A percentile compares a stretch with the other conserved stretches of the same genome.
Conservation (phyloP, 1,140 invertebrate genomes). For the Oscheius sp. region DNA sequence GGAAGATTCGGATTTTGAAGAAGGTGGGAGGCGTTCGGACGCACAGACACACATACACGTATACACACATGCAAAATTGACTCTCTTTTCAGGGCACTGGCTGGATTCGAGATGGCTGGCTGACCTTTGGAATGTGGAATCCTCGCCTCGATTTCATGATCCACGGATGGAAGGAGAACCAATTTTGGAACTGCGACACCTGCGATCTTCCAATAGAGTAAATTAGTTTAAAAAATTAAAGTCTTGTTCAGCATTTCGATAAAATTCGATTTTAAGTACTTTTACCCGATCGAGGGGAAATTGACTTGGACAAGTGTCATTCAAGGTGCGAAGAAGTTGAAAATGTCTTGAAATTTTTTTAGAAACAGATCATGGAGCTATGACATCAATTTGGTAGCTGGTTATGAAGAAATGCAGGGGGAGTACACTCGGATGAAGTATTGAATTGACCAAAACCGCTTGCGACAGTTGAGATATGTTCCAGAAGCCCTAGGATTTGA, state of each 20-base stretch:
- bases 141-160: conserved; percentile 33
- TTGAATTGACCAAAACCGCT: too few species aligned
- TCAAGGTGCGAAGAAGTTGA: not conserved
- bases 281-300: not conserved
- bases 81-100: conserved; percentile 28
- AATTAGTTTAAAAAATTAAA: not conserved
- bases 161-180: conserved; percentile 30
- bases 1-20: conserved; percentile 17
- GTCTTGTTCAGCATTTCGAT: not conserved
- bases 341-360: not conserved
- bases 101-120: conserved; percentile 36
- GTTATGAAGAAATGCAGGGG: not conserved
- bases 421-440: too few species aligned
- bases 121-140: conserved; percentile 24
- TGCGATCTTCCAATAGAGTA: conserved; percentile 2
- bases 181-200: not conserved
- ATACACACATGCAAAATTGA: not conserved
- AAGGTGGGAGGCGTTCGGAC: not conserved
- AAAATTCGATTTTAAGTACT: not conserved
- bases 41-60: not conserved
- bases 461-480: too few species aligned
- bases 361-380: not conserved
- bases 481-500: too few species aligned
- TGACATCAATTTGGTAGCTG: not conserved
- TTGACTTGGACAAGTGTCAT: not conserved